Conservation (phyloP, 2,113 vertebrate species). For the Cathartes aura region DNA sequence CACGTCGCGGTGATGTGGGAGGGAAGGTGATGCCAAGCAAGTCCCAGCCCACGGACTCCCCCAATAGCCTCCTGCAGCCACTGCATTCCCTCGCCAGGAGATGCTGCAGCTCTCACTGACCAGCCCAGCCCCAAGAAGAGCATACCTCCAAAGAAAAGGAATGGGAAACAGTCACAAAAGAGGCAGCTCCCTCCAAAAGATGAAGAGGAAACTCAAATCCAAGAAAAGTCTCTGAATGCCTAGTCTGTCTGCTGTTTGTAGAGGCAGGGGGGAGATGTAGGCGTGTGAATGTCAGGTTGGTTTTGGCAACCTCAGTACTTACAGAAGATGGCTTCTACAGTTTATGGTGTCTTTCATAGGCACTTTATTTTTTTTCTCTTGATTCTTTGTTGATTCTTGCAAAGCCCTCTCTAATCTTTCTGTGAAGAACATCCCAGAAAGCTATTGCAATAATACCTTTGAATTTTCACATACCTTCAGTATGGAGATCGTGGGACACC, state of each 20-base stretch:
- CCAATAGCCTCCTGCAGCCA: not conserved
- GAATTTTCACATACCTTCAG: not conserved
- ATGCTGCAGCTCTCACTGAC: not conserved
- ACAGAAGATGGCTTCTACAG: not conserved
- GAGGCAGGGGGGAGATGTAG: not conserved
- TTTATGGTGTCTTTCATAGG: not conserved
- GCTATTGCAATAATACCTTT: not conserved
- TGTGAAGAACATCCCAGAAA: not conserved
- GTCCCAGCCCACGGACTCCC: not conserved
- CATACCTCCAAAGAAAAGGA: not conserved
- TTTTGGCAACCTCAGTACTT: not conserved
- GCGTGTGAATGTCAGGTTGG: not conserved
- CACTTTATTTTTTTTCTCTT: not conserved
- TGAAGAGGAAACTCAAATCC: not conserved
- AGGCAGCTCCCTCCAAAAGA: not conserved
- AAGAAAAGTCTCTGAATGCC: not conserved
- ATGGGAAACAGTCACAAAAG: not conserved
- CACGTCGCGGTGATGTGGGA: not conserved
- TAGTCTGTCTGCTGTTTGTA: not conserved
- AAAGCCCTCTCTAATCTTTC: not conserved
- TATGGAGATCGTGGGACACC: not conserved
- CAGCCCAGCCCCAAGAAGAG: not conserved
- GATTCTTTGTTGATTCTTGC: not conserved
- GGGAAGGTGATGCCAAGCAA: not conserved
- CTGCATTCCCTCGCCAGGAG: accelerated